Conservation (phyloP, 2,888 invertebrate genomes). For the Drosophila borborema region DNA sequence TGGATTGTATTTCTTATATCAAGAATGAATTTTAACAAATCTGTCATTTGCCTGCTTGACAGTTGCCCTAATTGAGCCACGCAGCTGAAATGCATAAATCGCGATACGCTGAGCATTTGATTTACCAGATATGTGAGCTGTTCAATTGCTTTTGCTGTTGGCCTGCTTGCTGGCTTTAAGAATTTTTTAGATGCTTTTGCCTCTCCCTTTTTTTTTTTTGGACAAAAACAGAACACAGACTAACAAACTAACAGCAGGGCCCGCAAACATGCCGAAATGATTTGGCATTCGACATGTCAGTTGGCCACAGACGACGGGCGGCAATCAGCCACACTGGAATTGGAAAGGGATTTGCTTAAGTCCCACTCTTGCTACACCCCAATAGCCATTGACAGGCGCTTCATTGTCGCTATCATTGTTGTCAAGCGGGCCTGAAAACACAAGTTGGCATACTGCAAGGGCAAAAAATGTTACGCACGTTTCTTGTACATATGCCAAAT, state of each 20-base stretch:
- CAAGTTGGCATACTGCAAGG: conserved; percentile 12
- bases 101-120: too few relatives aligned
- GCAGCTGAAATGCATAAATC: too few relatives aligned
- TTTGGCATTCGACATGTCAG: conserved; percentile 40
- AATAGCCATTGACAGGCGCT: conserved; percentile 19
- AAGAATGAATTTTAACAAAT: too few relatives aligned
- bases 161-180: too few relatives aligned
- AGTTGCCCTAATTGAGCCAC: too few relatives aligned
- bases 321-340: conserved; percentile 27
- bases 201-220: too few relatives aligned
- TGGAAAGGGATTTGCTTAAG: conserved; percentile 52
- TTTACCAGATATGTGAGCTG: too few relatives aligned
- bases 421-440: conserved; percentile 29
- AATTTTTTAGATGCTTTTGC: too few relatives aligned
- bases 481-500: conserved; percentile 43
- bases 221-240: not conserved
- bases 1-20: too few relatives aligned
- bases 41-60: too few relatives aligned
- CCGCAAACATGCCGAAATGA: conserved; percentile 55
- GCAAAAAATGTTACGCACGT: conserved; percentile 36
- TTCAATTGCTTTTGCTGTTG: too few relatives aligned
- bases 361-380: not conserved
- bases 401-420: conserved; percentile 57
- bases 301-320: conserved; percentile 26
- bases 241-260: conserved; percentile 4